Evolutionary conservation across 2,113 vertebrate genomes (phyloP).

Genomic region (Archocentrus centrarchus): DNA sequence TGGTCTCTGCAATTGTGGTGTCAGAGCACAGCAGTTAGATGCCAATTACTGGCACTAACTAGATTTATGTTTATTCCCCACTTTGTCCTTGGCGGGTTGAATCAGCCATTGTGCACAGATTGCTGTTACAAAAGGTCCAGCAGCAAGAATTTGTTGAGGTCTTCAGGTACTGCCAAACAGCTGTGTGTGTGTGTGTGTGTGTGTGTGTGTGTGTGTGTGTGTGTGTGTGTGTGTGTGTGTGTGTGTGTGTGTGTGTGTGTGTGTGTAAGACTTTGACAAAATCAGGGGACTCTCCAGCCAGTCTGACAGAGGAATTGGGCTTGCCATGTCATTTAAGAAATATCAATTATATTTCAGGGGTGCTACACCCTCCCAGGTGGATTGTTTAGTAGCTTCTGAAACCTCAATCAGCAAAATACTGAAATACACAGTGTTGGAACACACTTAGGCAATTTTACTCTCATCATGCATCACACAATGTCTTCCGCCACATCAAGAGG

Average conservation of each 20-base stretch:
- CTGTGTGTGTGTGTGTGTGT: background rate
- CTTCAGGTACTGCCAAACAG: background rate
- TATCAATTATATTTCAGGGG: background rate
- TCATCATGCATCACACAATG: background rate
- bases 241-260: background rate
- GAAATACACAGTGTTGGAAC: background rate
- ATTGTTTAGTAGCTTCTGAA: background rate
- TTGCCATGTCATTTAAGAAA: background rate
- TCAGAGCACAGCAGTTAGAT: conserved; percentile 26
- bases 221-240: background rate
- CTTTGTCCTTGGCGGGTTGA: conserved; percentile 13
- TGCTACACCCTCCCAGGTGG: background rate
- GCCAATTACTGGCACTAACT: conserved; percentile 15
- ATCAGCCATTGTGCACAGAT: background rate
- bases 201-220: background rate
- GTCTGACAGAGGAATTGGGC: background rate
- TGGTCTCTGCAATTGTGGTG: conserved; percentile 1
- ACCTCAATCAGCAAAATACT: background rate
- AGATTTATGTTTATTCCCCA: conserved; percentile 9
- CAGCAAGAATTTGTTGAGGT: background rate
- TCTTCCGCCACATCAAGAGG: background rate
- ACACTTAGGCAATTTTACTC: fast-evolving
- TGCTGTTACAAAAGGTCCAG: background rate
- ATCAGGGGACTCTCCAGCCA: background rate
- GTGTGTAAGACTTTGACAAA: background rate